Evolutionary conservation across 2,797 vertebrate species (phyloP), one percentile per base, ranked within the genome.

Genomic region (Fistularia tabacaria): DNA sequence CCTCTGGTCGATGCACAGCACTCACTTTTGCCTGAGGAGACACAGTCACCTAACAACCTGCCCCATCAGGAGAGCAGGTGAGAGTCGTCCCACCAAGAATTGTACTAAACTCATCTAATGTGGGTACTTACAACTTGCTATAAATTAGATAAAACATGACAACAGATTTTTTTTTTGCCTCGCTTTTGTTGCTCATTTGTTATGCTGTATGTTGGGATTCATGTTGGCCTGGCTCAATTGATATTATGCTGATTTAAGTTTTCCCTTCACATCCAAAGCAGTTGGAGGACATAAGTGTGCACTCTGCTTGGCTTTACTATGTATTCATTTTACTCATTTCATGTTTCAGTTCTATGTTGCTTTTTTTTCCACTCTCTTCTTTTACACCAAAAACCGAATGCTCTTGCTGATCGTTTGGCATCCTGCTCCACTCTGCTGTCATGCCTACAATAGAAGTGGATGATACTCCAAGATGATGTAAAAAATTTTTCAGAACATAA

Each of bases 21-120:
- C 90, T 87, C 86, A 89, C 91, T 96, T 93, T 90, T 93, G 89
- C 93, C 96, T 82, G 88, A 91, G 93, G 94, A 96, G 93, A 93
- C 90, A 91, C 93, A 90, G 86, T 91, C 91, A 87, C 92, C 92
- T 91, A 92, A 87, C 83, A 92, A 76, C 82, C 87, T 89, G 88
- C 85, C 89, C 87, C 81, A 63, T 88, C 90, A 88, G 84, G 89
- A 74, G 64, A 92, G 84, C 95, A 99, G 97, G 97, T 99, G 95
- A 99, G 97, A 88, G 69, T 71, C 79, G 76, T 79, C 71, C 49
- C 76, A 76, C 80, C 55, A 69, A 73, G 76, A 75, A 38, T 36
- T 15, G 8, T 40, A 40, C 39, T 10, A 10, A 8, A 40, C 8
- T 3, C 39, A 40, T 10, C 25, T 25, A 25, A 25, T 25, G 2